Base-by-base conservation (phyloP, 2,113 vertebrate genomes). In the Hippolais icterina region DNA sequence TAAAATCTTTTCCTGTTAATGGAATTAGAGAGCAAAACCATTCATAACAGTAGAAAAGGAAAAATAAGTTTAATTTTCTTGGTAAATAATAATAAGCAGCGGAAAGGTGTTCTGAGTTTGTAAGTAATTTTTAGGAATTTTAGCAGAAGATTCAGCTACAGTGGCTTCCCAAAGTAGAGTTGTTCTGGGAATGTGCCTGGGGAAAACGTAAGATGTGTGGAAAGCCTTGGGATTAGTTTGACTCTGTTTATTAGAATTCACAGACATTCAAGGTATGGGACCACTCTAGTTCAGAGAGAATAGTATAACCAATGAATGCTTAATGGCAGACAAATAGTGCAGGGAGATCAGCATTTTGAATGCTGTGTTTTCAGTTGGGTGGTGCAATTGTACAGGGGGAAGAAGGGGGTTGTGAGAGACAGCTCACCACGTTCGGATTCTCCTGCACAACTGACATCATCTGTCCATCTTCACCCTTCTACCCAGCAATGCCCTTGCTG, bases 241-340 rank as follows among this genome's bases (percentile, higher is more conserved):
- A 79, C 95, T 94, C 59, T 21, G 2, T 57, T 88, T 94, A 76
- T 97, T 91, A 97, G 97, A 96, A 97, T 95, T 90, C 80, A 64
- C 47, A 93, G 96, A 53, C 80, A 25, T 74, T 93, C 60, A 92
- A 94, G 90, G 94, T 91, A 69, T 93, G 75, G 15, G 72, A n/a
- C 94, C 76, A 61, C 82, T 91, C 93, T 92, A 79, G 89, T 95
- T 83, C 89, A 66, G 95, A 85, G 93, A 77, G 90, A 91, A 93
- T 64, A 94, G 96, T 97, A 41, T 97, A 97, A 93, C 93, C 92
- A 96, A 90, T 93, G 95, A 96, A 94, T 83, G 81, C 95, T 95
- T 97, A 87, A 83, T 86, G 90, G 89, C 94, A 90, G 80, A 82
- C 44, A 69, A 93, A 92, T 47, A 66, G 87, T 25, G 83, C 86